phyloP scores from a whole-genome alignment of 1,140 invertebrate species.

The Psilanteris sp. region DNA sequence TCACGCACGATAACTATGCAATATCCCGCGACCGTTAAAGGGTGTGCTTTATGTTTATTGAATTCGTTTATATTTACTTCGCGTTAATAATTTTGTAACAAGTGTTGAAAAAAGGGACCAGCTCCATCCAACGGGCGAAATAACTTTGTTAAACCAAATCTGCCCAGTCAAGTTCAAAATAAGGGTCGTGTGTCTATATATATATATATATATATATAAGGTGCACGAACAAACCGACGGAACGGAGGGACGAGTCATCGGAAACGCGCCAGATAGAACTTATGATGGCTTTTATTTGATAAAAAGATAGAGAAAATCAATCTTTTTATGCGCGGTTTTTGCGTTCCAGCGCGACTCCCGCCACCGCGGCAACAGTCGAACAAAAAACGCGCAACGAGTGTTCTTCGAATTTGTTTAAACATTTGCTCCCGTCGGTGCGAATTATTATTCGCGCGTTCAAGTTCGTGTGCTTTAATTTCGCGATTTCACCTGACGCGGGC shows the following conservation, averaged over 20 bases:
- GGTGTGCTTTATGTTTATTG: conserved; percentile 25
- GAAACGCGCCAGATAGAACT: conserved; percentile 32
- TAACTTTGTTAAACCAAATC: neutral
- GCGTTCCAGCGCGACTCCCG: conserved; percentile 4
- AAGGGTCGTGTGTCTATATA: conserved; percentile 23
- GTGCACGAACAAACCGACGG: conserved; percentile 17
- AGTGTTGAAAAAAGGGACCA: conserved; percentile 1
- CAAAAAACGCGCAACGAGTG: conserved; percentile 4
- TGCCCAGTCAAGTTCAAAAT: neutral
- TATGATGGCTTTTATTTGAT: conserved; percentile 29
- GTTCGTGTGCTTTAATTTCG: no score
- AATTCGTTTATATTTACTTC: conserved; percentile 26
- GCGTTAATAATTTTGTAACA: no score
- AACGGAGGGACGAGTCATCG: conserved; percentile 24
- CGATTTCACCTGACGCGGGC: no score
- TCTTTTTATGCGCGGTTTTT: conserved; percentile 36
- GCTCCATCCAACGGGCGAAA: neutral
- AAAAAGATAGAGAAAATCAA: conserved; percentile 26
- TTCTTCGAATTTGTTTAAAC: conserved; percentile 12
- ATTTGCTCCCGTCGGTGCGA: neutral
- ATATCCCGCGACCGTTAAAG: conserved; percentile 28
- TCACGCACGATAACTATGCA: conserved; percentile 53
- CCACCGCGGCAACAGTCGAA: no score
- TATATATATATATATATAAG: no score
- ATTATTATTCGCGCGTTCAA: no score